Conservation (phyloP, 92 coral and sea anemone genomes). For the Phymanthus crucifer region DNA sequence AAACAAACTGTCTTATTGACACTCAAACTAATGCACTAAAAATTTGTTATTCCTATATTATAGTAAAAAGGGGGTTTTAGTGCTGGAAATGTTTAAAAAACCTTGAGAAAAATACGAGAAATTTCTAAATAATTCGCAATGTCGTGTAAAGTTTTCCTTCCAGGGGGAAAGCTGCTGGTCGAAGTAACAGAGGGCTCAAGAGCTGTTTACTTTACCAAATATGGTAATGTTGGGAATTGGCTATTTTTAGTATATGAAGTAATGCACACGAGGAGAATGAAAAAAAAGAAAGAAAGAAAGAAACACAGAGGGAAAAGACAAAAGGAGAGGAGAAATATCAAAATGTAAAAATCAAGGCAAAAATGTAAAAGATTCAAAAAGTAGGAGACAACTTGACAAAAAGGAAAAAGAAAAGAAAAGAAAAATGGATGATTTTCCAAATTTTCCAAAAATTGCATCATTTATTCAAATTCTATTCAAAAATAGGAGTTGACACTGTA, state of each 20-base stretch:
- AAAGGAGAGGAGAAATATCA: background rate
- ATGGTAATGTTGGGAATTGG: background rate
- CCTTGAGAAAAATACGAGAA: background rate
- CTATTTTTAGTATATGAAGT: background rate
- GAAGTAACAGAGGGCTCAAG: background rate
- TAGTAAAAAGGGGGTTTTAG: background rate
- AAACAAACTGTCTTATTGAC: background rate
- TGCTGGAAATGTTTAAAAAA: background rate
- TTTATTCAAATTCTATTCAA: constrained; percentile 4
- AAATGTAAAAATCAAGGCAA: background rate
- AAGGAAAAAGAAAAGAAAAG: background rate
- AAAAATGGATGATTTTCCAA: background rate
- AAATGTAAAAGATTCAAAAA: background rate
- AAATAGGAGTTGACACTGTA: background rate
- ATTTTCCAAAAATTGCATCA: background rate
- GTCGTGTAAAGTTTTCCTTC: background rate
- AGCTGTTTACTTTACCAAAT: constrained; percentile 18
- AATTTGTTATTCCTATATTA: background rate
- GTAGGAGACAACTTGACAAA: background rate
- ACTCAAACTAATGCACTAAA: background rate
- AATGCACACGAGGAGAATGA: background rate
- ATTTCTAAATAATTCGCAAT: background rate
- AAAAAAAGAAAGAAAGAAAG: background rate
- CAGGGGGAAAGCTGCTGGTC: constrained; percentile 12
- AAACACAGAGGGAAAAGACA: background rate